Conservation (phyloP, 2,113 vertebrate genomes). For the Arenaria interpres region DNA sequence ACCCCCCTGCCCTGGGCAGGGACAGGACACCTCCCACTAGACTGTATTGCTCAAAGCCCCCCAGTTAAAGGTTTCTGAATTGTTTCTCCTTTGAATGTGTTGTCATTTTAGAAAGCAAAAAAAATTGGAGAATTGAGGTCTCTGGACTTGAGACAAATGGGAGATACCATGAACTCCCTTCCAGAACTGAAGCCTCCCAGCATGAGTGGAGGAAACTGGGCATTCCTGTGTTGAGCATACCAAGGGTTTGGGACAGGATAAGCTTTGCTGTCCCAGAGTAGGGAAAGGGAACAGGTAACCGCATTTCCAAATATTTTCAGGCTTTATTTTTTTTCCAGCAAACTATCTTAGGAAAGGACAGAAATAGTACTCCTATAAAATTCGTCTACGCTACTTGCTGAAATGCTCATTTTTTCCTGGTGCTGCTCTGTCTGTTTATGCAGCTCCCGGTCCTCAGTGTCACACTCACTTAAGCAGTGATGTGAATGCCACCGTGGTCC, state of each 20-base stretch:
- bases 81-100: background rate
- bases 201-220: background rate
- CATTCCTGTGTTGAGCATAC: fast-evolving
- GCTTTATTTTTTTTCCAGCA: background rate
- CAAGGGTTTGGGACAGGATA: background rate
- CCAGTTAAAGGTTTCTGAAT: background rate
- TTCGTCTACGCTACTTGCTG: background rate
- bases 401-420: background rate
- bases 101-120: background rate
- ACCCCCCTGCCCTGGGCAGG: background rate
- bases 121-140: background rate
- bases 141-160: background rate
- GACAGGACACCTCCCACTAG: background rate
- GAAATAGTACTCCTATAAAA: background rate
- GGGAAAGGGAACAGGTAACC: background rate
- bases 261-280: background rate
- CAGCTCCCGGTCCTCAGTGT: background rate
- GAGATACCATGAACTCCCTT: background rate
- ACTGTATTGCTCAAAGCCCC: background rate
- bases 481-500: background rate
- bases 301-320: background rate
- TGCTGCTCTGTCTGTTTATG: background rate
- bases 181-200: background rate
- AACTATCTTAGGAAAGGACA: background rate
- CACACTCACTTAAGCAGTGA: background rate